phyloP scores from a whole-genome alignment of 2,113 vertebrate species.

The Cairina moschata region DNA sequence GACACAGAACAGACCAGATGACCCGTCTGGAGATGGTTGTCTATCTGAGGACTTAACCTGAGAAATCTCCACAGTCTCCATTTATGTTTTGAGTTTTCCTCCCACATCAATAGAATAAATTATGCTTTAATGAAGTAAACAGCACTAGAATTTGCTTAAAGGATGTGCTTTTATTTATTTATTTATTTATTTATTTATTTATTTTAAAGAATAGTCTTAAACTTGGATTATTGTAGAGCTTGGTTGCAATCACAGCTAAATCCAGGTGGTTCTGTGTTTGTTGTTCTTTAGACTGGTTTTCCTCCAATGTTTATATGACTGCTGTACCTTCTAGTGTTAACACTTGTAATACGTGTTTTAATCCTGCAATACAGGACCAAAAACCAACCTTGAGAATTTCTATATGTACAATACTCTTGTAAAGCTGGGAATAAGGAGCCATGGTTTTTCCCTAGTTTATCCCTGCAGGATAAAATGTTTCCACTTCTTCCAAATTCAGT shows the following conservation, averaged over 20 bases:
- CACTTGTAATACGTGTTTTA: background rate
- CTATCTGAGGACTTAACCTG: background rate
- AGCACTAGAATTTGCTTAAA: background rate
- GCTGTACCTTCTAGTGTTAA: background rate
- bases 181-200: background rate
- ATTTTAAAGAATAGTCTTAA: background rate
- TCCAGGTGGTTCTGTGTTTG: background rate
- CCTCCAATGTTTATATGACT: background rate
- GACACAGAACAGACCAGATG: background rate
- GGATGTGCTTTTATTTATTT: background rate
- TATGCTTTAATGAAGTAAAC: background rate
- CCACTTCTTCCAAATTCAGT: background rate
- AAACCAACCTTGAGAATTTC: background rate
- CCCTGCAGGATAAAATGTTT: background rate
- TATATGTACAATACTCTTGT: background rate
- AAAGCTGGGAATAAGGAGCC: background rate
- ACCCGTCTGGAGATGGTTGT: background rate
- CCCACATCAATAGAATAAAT: background rate
- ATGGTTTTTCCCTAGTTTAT: background rate
- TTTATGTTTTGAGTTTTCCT: background rate
- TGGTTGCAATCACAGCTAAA: background rate
- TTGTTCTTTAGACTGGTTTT: conserved; percentile 12
- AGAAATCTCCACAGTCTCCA: background rate
- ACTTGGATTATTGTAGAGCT: background rate
- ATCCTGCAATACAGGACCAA: background rate